Base-by-base conservation (phyloP, 2,888 invertebrate genomes). In the Venustoraphidia nigricollis region DNA sequence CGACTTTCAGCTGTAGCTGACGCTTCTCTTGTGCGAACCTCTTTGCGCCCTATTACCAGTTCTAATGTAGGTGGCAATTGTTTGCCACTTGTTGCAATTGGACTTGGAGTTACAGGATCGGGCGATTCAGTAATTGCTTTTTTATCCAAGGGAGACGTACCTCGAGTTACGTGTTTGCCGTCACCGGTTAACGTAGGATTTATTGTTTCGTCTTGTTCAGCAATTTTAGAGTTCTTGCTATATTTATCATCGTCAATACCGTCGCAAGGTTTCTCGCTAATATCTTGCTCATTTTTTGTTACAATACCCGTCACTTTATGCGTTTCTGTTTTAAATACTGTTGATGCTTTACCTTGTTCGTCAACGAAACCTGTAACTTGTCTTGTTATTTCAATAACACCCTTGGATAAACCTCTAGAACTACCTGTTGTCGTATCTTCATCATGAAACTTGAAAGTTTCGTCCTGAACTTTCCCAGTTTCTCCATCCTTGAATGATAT, bases 1-100 rank as follows among this genome's bases (percentile, higher is more conserved):
- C 69, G 63, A 57, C 71, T 72, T 59, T 73, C 72, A 10, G 72
- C 66, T 9, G 69, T 66, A 8, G 72, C 72, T 37, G 68, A 68
- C 1, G 72, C 69, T 54, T 73, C 72, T 53, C 65, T 64, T 6
- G 72, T 72, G 43, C 67, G 65, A 1, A 73, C 67, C 58, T 73
- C 72, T 59, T 73, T 73, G 6, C 71, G 65, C 3, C 72, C 72
- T 49, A 73, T 71, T 2, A 73, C 65, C 36, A 73, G 58, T 59
- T 73, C 72, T 45, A 73, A 57, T 2, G 71, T 70, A 8, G 62
- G 62, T 13, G 57, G 56, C 34, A 47, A 42, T 10, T 10, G 65
- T 66, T 48, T 55, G 51, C 44, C 53, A 14, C 49, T 51, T 8
- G 52, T 54, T 51, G 49, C 50, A 11, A 52, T 49, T 11, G 59